Base-by-base conservation (phyloP, 2,797 vertebrate species). In the Sebastes itinus region DNA sequence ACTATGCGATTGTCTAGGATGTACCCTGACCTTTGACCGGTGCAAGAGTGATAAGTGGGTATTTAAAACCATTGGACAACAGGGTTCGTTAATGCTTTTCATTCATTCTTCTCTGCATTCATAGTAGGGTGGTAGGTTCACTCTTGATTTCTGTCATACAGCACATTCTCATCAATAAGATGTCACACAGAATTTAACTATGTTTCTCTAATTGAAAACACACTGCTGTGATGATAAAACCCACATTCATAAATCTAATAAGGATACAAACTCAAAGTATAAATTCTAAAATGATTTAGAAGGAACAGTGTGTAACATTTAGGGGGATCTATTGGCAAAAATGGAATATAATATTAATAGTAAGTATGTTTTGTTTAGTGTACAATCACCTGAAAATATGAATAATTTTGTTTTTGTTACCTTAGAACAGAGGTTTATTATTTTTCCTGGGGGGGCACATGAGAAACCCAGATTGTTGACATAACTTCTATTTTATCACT, bases 1-100 rank as follows among this genome's bases (percentile, higher is more conserved):
- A 28, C 28, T 52, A 12, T 56, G 65, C 46, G 58, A 61, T 22
- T 35, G 22, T 59, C 55, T n/a, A 10, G 16, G 22, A 63, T 30
- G 49, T 18, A 33, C 16, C 22, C 66, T 72, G 64, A 85, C 54
- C 73, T 66, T 69, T 84, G 72, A 84, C 73, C 13, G 4, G 52
- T 25, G 63, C 23, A 56, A 13, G 33, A 81, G 59, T 55, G 12
- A 69, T 70, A 69, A 81, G 49, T 75, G 25, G 35, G 33, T 22
- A 66, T 83, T 88, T 46, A 75, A 75, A 77, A 75, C 12, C 52
- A 78, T 63, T 3, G 8, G 23, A n/a, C 22, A 49, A 22, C 55
- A 65, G n/a, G 25, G 2, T 61, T 81, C 46, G 12, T 60, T 77
- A 30, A 68, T 46, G 56, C 33, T 38, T 78, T 54, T 76, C 67